A percentile compares a stretch with the other conserved stretches of the same genome.
These are phyloP conservation scores for Rhagoletis zephyria DNA, from an alignment of 1,140 invertebrate genomes.

Conservation along the genomic window DNA sequence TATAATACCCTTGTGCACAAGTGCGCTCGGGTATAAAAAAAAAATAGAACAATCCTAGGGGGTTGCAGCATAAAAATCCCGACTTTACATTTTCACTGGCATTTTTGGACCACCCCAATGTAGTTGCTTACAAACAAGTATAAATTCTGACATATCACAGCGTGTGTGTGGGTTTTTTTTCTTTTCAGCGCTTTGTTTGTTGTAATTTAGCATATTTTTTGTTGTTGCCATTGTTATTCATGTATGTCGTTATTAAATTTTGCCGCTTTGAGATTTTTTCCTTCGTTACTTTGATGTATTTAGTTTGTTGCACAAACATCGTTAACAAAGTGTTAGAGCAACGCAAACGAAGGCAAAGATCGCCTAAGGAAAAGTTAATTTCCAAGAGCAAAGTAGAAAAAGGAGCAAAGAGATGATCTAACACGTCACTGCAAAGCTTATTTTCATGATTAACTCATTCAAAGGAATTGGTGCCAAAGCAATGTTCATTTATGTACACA, in stretches of 20 bases:
- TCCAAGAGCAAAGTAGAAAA: neutral
- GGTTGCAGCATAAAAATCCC: too few species aligned
- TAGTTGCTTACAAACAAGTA: neutral
- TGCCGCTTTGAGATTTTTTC: conserved; percentile 11
- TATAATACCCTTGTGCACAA: too few species aligned
- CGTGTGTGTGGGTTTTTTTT: conserved; percentile 23
- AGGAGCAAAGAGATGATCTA: too few species aligned
- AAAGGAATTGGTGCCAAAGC: too few species aligned
- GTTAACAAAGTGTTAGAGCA: neutral
- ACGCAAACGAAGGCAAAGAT: neutral
- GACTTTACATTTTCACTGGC: too few species aligned
- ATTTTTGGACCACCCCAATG: too few species aligned
- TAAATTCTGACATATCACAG: neutral
- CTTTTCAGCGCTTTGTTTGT: conserved; percentile 12
- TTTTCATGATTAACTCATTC: neutral
- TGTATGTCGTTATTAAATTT: conserved; percentile 36
- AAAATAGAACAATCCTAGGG: too few species aligned
- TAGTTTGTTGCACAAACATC: conserved; percentile 48
- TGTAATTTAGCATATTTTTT: neutral
- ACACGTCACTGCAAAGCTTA: neutral
- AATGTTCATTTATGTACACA: too few species aligned
- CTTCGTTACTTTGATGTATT: neutral
- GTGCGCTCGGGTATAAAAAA: too few species aligned
- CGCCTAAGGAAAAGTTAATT: neutral
- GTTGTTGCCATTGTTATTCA: neutral